Evolutionary conservation across 2,888 invertebrate genomes (phyloP).

Genomic region (Stenotaenia linearis): DNA sequence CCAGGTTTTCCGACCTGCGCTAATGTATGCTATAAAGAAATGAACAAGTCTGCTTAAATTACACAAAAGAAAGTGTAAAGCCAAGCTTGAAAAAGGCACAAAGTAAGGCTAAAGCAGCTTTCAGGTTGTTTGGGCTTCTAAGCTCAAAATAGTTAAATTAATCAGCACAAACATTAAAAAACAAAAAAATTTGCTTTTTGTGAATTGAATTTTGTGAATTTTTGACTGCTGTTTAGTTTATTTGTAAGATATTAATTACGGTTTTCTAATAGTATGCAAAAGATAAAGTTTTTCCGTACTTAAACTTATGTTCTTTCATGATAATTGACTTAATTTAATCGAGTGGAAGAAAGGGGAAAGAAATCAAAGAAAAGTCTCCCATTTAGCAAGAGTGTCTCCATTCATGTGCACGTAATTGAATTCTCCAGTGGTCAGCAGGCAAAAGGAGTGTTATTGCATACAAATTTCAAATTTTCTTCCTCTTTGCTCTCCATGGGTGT

Average conservation of each 20-base stretch:
- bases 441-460: not conserved
- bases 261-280: too few relatives aligned
- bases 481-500: not conserved
- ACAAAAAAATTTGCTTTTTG: too few relatives aligned
- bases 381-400: not conserved
- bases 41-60: not conserved
- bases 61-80: not conserved
- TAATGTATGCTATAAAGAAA: not conserved
- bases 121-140: too few relatives aligned
- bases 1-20: not conserved
- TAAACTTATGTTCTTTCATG: not conserved
- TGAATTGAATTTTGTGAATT: too few relatives aligned
- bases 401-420: not conserved
- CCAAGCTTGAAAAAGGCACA: not conserved
- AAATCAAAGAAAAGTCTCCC: not conserved
- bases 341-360: not conserved
- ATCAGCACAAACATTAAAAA: too few relatives aligned
- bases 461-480: not conserved
- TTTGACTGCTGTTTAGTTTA: too few relatives aligned
- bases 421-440: constrained; percentile 13
- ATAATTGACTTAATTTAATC: not conserved
- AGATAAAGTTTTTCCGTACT: not conserved
- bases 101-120: too few relatives aligned
- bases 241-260: too few relatives aligned
- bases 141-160: too few relatives aligned